Evolutionary conservation across 2,888 invertebrate species (phyloP), one percentile per base, ranked within the genome.

Genomic region (Carpatolechia fugitivella): DNA sequence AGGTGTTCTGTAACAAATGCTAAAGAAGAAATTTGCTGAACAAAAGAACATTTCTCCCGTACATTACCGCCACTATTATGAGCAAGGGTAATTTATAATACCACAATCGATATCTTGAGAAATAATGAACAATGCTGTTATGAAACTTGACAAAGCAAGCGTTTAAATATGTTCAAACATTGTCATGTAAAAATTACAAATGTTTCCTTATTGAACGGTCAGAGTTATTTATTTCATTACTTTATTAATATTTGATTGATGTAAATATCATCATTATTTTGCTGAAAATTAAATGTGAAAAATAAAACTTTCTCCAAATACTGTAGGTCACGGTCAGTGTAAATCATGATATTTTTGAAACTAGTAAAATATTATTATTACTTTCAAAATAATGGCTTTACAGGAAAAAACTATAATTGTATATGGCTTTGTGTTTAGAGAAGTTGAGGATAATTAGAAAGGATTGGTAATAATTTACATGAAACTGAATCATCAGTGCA

Each of bases 381-480:
- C 38, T 51, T 51, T 29, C 46, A 30, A 46, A 46, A 29, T 14
- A 46, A 30, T 10, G 29, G 5, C 29, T 46, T 29, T 7, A 13
- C n/a, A 29, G 11, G 24, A 11, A 30, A 20, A 24, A 44, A 16
- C 18, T 44, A 20, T 5, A 5, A 30, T n/a, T n/a, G 20, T 41
- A 18, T 20, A 18, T 6, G 18, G 18, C 20, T 41, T 41, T 41
- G 41, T 20, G n/a, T 7, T 30, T 13, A 11, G 24, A 24, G 46
- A 46, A 46, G 30, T 30, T 46, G 46, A 7, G 46, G 13, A 46
- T 30, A 30, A 46, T 41, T 41, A 41, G 41, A 41, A 41, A 20
- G 41, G 41, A 20, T 20, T n/a, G 40, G 41, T 41, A 41, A 41
- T 41, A 41, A 38, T 38, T 41, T 41, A n/a, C n/a, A n/a, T n/a